Evolutionary conservation across 1,140 invertebrate species (phyloP), one percentile per base, ranked within the genome.

Genomic region (Elymnias hypermnestra): DNA sequence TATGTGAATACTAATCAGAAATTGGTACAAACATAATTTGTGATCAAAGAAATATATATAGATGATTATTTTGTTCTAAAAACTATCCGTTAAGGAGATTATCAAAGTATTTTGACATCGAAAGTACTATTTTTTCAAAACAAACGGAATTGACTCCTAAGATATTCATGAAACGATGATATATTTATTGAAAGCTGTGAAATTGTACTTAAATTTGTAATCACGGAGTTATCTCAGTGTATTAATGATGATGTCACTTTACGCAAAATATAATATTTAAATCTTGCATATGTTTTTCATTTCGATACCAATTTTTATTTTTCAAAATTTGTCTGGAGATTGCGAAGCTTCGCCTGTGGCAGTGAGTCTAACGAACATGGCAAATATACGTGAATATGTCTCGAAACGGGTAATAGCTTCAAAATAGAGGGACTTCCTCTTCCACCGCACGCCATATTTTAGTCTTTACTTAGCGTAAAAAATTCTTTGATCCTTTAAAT

Each of bases 181-280:
- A 63, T 72, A 71, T 77, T 72, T 72, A 69, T 70, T 54, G 49
- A 55, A 75, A 75, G 78, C 74, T 83, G 78, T 83, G 75, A 77
- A 79, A 69, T 56, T 77, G 78, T 83, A 83, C 78, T 83, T 83
- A 83, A 81, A 67, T 67, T 72, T n/a, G 54, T 71, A 64, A 70
- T 73, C 67, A 74, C 68, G 65, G 69, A 79, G 67, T 78, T n/a
- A 79, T 76, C 75, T 82, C 71, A 82, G 63, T 78, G 64, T 76
- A 76, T 67, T 73, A 66, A 72, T 67, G 56, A 66, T 72, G 66
- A 70, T 63, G 73, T 78, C 71, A 79, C 74, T 72, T 74, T 74
- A 72, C 73, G 72, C 63, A 69, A 70, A 78, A 71, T 67, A 69
- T 75, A 76, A 81, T 74, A 49, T 66, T 73, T 59, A 60, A 56